Conservation (phyloP, 1,140 invertebrate genomes). For the Drosophila sturtevanti region DNA sequence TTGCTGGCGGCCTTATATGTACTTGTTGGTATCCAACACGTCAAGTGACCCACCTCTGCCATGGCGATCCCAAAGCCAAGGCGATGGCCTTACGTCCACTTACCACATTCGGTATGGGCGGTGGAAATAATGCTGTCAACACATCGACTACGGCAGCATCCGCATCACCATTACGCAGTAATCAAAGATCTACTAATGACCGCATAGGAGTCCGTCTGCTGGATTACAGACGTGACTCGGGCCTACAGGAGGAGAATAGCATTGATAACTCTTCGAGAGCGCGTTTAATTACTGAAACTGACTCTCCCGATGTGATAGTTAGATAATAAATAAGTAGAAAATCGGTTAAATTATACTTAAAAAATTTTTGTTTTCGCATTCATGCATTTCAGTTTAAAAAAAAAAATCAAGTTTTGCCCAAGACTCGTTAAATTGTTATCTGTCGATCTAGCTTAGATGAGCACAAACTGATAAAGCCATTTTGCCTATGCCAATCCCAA, state of each 20-base stretch:
- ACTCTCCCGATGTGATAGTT: slow-evolving; percentile 66
- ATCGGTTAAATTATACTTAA: neutral
- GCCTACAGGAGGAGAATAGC: slow-evolving; percentile 14
- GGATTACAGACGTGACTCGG: slow-evolving; percentile 63
- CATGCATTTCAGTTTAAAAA: slow-evolving; percentile 20
- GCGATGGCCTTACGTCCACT: slow-evolving; percentile 54
- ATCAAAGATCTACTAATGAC: slow-evolving; percentile 29
- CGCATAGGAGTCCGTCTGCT: slow-evolving; percentile 63
- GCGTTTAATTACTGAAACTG: slow-evolving; percentile 39
- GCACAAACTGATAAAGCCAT: slow-evolving; percentile 37
- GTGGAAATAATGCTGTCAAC: neutral
- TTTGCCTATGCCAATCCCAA: slow-evolving; percentile 40
- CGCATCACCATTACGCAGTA: slow-evolving; percentile 23
- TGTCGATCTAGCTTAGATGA: slow-evolving; percentile 37
- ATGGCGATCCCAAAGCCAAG: slow-evolving; percentile 73
- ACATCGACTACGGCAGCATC: neutral
- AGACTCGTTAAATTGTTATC: slow-evolving; percentile 49
- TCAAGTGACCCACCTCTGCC: slow-evolving; percentile 59
- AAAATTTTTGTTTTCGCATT: slow-evolving; percentile 38
- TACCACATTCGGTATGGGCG: slow-evolving; percentile 31
- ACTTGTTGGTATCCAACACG: slow-evolving; percentile 80
- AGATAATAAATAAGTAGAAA: slow-evolving; percentile 55
- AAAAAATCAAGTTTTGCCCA: slow-evolving; percentile 21
- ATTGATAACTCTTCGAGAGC: slow-evolving; percentile 38
- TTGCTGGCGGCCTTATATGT: slow-evolving; percentile 70